phyloP scores from a whole-genome alignment of 2,888 invertebrate genomes.

The Hydropsyche betteni region DNA sequence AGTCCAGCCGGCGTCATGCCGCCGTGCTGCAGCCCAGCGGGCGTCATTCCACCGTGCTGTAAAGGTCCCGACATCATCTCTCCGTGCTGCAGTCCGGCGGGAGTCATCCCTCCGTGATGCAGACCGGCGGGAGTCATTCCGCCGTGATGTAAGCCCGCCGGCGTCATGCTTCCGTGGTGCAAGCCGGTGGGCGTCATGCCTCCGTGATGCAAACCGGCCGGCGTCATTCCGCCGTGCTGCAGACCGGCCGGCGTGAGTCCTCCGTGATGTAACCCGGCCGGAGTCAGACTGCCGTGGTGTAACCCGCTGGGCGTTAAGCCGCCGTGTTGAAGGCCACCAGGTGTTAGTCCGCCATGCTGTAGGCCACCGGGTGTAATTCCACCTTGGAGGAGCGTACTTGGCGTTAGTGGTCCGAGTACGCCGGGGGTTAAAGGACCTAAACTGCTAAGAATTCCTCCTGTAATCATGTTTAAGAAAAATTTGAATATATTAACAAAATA shows the following conservation, averaged over 20 bases:
- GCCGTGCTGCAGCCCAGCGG: constrained; percentile 54
- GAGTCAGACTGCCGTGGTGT: constrained; percentile 54
- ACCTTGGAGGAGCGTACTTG: constrained; percentile 60
- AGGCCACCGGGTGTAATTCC: constrained; percentile 59
- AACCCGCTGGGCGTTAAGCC: constrained; percentile 52
- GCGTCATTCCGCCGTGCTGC: constrained; percentile 59
- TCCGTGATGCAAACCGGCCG: constrained; percentile 58
- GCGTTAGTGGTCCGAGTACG: constrained; percentile 61
- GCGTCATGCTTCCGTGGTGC: constrained; percentile 57
- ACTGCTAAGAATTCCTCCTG: constrained; percentile 60
- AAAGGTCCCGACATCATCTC: constrained; percentile 54
- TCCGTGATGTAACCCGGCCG: constrained; percentile 59
- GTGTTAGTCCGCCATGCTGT: constrained; percentile 61
- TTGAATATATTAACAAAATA: neutral
- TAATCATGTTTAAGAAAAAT: neutral
- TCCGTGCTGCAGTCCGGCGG: constrained; percentile 53
- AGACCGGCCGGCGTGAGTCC: constrained; percentile 59
- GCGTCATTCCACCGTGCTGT: constrained; percentile 54
- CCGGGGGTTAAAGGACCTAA: constrained; percentile 64
- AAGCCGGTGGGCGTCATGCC: constrained; percentile 58
- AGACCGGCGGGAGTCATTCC: constrained; percentile 60
- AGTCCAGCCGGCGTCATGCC: constrained; percentile 54
- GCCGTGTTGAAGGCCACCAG: constrained; percentile 55
- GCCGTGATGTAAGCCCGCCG: constrained; percentile 59
- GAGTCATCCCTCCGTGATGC: constrained; percentile 54